Conservation (phyloP, 2,113 vertebrate species). For the Plectropomus leopardus region DNA sequence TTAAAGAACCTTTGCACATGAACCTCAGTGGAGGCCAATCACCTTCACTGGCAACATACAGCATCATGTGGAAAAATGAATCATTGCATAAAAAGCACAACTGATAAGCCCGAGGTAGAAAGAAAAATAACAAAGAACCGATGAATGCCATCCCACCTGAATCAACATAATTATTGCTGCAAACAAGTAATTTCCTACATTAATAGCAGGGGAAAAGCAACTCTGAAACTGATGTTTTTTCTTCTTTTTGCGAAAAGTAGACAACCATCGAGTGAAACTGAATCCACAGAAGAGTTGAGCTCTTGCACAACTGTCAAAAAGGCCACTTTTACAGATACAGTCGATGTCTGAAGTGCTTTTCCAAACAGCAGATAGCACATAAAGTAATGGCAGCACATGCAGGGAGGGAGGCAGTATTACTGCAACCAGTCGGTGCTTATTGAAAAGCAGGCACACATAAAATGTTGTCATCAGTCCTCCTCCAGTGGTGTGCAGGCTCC, state of each 20-base stretch:
- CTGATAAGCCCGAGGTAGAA: neutral
- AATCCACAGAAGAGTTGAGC: neutral
- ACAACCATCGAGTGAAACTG: neutral
- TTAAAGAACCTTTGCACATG: conserved; percentile 12
- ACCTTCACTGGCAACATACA: conserved; percentile 11
- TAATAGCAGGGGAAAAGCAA: neutral
- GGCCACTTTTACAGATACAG: neutral
- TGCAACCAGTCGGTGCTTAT: conserved; percentile 1
- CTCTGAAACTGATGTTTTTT: neutral
- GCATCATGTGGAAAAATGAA: neutral
- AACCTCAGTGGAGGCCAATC: conserved; percentile 17
- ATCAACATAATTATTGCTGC: conserved; percentile 13
- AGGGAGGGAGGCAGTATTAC: neutral
- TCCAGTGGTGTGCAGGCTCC: conserved; percentile 9
- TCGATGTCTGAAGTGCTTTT: neutral
- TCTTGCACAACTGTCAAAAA: neutral
- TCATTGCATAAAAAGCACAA: too few species aligned
- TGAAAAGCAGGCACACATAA: conserved; percentile 39
- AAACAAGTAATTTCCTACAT: neutral
- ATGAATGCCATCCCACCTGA: neutral
- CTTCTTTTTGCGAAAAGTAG: neutral
- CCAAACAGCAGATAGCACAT: conserved; percentile 14
- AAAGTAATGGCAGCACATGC: conserved; percentile 6
- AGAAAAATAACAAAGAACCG: neutral
- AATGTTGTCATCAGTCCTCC: conserved; percentile 40